phyloP scores from a whole-genome alignment of 92 coral and sea anemone genomes.

The Zoanthus gigantus region DNA sequence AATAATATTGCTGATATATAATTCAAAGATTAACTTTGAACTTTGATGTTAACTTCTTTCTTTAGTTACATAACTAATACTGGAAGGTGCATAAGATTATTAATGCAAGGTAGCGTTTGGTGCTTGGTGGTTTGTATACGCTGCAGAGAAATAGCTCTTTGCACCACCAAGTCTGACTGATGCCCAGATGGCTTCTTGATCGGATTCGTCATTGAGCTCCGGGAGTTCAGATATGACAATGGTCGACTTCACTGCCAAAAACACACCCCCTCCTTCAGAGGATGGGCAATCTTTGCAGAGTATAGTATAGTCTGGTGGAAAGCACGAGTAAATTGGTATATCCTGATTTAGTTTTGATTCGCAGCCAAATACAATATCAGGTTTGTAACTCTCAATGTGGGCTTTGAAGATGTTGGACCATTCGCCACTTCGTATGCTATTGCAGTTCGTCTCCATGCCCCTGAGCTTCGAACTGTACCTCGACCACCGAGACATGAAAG shows the following conservation, averaged over 20 bases:
- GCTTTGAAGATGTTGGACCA: conserved; percentile 27
- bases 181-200: conserved; percentile 37
- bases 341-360: conserved; percentile 40
- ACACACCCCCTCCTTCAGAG: conserved; percentile 49
- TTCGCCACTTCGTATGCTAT: conserved; percentile 40
- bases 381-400: conserved; percentile 22
- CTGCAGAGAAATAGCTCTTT: conserved; percentile 34
- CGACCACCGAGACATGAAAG: background rate
- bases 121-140: conserved; percentile 41
- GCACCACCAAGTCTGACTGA: conserved; percentile 28
- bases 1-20: too few relatives aligned
- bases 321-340: conserved; percentile 36
- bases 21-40: too few relatives aligned
- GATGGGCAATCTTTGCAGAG: conserved; percentile 19
- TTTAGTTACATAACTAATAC: too few relatives aligned
- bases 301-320: conserved; percentile 22
- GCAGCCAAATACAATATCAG: conserved; percentile 25
- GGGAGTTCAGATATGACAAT: conserved; percentile 28
- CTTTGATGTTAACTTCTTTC: too few relatives aligned
- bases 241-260: conserved; percentile 34
- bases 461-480: conserved; percentile 4
- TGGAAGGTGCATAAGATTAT: conserved; percentile 6
- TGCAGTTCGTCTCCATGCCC: conserved; percentile 15
- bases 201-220: conserved; percentile 26
- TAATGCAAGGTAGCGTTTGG: conserved; percentile 23